Base-by-base conservation (phyloP, 2,113 vertebrate species). In the Oryzias javanicus region DNA sequence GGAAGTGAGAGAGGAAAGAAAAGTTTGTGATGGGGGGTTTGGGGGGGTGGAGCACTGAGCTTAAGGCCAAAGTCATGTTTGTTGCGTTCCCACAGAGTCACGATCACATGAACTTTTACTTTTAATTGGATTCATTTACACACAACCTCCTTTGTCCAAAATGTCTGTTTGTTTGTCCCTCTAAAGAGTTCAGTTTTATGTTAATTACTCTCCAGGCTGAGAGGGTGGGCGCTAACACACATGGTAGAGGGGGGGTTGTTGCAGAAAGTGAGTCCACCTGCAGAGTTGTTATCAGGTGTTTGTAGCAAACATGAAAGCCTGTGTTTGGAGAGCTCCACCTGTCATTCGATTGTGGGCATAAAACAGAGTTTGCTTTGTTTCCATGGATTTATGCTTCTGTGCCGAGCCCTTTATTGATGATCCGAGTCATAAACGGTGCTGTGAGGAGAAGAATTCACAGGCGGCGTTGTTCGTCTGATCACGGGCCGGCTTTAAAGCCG, bases 1-100 rank as follows among this genome's bases (percentile, higher is more conserved):
- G 87, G 85, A 87, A 86, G 72, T 79, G 78, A 64, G 49, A 69
- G 49, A 70, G 51, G 49, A 75, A 60, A 62, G 45, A 67, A 70
- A 66, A 58, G 64, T 78, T 70, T 66, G 4, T 55, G 59, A 24
- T 60, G 64, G 20, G 62, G 68, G 44, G 48, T 1, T 14, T 40
- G 35, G 4, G 20, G 5, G 47, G n/a, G 48, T 40, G 54, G 18
- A 46, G 35, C 46, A 4, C 20, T 7, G 35, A 8, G 63, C 49
- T 49, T 10, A 20, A 56, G 51, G 49, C 27, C 55, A 60, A 74
- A 74, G 60, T 69, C 10, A 20, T 70, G 59, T 60, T 82, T 79
- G 19, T 48, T n/a, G 15, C 62, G 73, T 89, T 89, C 83, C 81
- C 87, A 87, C 76, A 55, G 64, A 76, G 48, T 40, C 12, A 1